Percentiles rank a stretch among this genome's conserved stretches.
phyloP scores from a whole-genome alignment of 2,888 invertebrate genomes.

The Ectemnius continuus region DNA sequence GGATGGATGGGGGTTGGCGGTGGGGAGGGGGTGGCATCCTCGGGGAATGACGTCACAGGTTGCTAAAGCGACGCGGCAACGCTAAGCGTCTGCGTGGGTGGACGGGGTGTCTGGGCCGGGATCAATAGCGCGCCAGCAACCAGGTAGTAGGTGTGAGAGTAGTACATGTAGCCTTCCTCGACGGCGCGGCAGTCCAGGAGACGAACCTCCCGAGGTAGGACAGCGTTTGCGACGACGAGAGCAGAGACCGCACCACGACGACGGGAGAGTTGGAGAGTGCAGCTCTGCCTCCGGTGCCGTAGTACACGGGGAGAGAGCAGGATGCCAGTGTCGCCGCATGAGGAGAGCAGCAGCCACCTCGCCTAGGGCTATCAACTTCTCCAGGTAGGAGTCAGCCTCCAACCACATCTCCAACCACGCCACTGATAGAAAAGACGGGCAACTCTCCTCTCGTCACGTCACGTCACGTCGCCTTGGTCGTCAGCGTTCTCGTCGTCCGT shows the following conservation, averaged over 20 bases:
- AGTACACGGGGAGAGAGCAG: conserved; percentile 65
- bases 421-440: too few species aligned
- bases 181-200: conserved; percentile 75
- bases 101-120: conserved; percentile 74
- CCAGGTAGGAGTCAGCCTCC: conserved; percentile 68
- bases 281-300: conserved; percentile 53
- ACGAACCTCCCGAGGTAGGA: conserved; percentile 74
- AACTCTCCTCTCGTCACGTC: too few species aligned
- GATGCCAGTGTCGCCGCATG: conserved; percentile 73
- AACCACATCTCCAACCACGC: too few species aligned
- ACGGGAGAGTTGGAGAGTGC: conserved; percentile 47
- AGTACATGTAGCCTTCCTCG: conserved; percentile 69
- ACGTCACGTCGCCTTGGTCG: too few species aligned
- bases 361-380: conserved; percentile 74
- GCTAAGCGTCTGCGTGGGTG: conserved; percentile 76
- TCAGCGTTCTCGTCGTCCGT: too few species aligned
- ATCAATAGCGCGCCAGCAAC: conserved; percentile 77
- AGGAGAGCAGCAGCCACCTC: conserved; percentile 63
- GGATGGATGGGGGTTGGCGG: neutral
- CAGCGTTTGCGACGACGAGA: conserved; percentile 54
- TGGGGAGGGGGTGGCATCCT: neutral
- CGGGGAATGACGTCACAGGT: conserved; percentile 75
- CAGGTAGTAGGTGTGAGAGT: conserved; percentile 71
- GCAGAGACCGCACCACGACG: too few species aligned
- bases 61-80: conserved; percentile 78